phyloP scores from a whole-genome alignment of 2,797 vertebrate genomes.

The Enteromius thamalakanensis region DNA sequence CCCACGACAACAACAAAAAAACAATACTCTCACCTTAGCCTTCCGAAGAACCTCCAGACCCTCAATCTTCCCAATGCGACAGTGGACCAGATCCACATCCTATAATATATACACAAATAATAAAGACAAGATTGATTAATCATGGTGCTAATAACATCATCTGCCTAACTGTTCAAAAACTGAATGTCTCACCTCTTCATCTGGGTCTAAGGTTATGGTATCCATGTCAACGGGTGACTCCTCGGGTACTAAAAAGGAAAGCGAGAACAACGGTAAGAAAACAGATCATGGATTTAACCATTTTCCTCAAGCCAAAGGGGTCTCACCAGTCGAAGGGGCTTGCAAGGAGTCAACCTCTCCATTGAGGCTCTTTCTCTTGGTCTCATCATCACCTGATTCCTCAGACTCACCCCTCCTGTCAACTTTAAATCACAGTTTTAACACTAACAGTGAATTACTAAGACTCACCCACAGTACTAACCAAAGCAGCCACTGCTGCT shows the following conservation, averaged over 20 bases:
- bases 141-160: background rate
- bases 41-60: conserved; percentile 95
- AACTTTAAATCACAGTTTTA: conserved; percentile 74
- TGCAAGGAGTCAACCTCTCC: conserved; percentile 82
- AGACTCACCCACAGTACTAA: background rate
- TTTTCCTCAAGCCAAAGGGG: background rate
- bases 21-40: conserved; percentile 82
- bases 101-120: conserved; percentile 61
- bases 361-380: conserved; percentile 82
- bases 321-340: conserved; percentile 71
- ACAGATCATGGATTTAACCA: background rate
- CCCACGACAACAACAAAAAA: background rate
- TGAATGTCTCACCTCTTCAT: conserved; percentile 88
- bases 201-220: conserved; percentile 91
- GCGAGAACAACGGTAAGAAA: background rate
- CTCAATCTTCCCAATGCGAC: conserved; percentile 96
- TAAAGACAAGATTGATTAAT: background rate
- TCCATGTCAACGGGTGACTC: conserved; percentile 97
- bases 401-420: conserved; percentile 93
- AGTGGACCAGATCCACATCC: conserved; percentile 98
- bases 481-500: background rate
- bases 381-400: conserved; percentile 95
- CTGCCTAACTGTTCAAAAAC: background rate
- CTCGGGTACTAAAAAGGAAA: conserved; percentile 74
- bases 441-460: background rate